These are phyloP conservation scores for Gnatocerus cornutus DNA, from an alignment of 2,888 invertebrate species.

Conservation along the genomic window DNA sequence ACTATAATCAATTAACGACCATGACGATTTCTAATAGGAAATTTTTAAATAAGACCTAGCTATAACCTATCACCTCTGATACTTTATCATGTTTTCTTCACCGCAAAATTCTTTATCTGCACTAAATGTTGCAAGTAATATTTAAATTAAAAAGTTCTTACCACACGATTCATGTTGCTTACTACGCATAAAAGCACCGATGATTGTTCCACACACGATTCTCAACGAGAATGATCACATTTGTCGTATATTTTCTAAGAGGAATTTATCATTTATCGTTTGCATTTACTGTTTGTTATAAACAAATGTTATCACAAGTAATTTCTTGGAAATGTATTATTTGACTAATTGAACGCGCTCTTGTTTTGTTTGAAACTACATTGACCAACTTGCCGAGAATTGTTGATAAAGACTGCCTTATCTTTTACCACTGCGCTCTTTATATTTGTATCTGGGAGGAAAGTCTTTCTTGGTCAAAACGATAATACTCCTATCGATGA, in stretches of 20 bases:
- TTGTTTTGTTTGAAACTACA: slow-evolving; percentile 4
- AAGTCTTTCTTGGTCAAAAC: too few species aligned
- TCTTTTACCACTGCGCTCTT: neutral
- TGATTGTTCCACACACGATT: slow-evolving; percentile 34
- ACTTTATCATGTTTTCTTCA: neutral
- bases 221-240: slow-evolving; percentile 42
- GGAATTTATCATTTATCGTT: slow-evolving; percentile 37
- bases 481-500: too few species aligned
- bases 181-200: neutral
- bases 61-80: slow-evolving; percentile 21
- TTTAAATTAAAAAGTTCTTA: neutral
- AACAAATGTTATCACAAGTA: slow-evolving; percentile 33
- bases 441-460: neutral
- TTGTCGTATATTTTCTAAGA: slow-evolving; percentile 14
- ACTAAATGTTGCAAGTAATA: neutral
- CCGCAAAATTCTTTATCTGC: neutral
- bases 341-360: slow-evolving; percentile 13
- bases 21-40: too few species aligned
- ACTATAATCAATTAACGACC: too few species aligned
- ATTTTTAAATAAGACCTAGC: slow-evolving; percentile 3
- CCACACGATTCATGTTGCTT: too few species aligned
- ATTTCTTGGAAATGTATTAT: neutral
- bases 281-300: slow-evolving; percentile 40
- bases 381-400: neutral
- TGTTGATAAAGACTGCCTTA: slow-evolving; percentile 1